A percentile compares a stretch with the other conserved stretches of the same genome.
phyloP scores from a whole-genome alignment of 2,888 invertebrate genomes.

The Ceramica pisi region DNA sequence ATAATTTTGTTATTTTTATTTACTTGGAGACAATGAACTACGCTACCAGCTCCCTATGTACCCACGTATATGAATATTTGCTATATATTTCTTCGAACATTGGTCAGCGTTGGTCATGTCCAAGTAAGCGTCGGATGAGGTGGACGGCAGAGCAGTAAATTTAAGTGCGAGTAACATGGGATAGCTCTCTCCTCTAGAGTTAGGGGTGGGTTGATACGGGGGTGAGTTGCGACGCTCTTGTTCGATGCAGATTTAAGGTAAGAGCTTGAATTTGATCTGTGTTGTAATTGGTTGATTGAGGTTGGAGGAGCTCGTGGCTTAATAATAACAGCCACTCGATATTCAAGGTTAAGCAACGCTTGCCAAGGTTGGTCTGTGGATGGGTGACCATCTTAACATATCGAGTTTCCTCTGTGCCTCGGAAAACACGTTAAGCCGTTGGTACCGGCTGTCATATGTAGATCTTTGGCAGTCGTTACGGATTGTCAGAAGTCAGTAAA shows the following conservation, averaged over 20 bases:
- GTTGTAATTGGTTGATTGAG: background rate
- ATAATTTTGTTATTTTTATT: no score
- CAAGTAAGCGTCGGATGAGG: conserved; percentile 43
- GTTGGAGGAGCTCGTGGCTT: no score
- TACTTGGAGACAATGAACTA: background rate
- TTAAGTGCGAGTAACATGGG: conserved; percentile 71
- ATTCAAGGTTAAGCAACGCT: no score
- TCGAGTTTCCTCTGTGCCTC: no score
- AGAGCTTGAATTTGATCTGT: background rate
- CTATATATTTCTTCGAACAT: conserved; percentile 11
- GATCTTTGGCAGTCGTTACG: no score
- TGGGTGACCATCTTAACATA: no score
- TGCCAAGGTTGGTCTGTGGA: no score
- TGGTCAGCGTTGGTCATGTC: conserved; percentile 32
- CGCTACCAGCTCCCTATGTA: background rate
- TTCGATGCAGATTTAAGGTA: background rate
- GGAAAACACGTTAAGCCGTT: no score
- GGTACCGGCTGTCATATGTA: no score
- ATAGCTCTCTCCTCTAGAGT: conserved; percentile 74
- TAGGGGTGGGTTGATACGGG: conserved; percentile 56
- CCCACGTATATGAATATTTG: background rate
- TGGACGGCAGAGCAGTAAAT: conserved; percentile 70
- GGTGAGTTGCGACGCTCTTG: conserved; percentile 4
- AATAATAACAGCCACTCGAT: no score
- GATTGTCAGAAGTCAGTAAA: no score